These are phyloP conservation scores for Rhadina sibilatrix DNA, from an alignment of 2,113 vertebrate genomes.

Conservation along the genomic window DNA sequence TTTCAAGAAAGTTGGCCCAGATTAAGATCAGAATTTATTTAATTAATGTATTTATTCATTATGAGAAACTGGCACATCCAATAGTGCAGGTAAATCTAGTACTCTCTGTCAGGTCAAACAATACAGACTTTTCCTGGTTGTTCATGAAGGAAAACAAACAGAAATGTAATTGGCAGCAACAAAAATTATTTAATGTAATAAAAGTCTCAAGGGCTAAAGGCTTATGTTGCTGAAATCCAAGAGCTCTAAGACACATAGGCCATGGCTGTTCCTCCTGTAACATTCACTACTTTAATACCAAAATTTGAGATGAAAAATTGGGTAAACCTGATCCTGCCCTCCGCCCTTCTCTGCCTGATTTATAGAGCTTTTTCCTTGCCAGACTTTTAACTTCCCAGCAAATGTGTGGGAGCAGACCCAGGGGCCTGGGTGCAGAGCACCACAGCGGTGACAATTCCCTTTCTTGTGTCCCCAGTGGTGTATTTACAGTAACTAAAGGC, in stretches of 20 bases:
- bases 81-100: neutral
- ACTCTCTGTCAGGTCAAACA: neutral
- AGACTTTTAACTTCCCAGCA: neutral
- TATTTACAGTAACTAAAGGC: neutral
- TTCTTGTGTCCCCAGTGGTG: neutral
- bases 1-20: neutral
- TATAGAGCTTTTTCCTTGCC: neutral
- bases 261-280: neutral
- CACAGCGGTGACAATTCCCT: neutral
- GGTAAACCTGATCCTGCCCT: neutral
- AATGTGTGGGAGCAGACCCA: neutral
- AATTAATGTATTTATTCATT: conserved; percentile 23
- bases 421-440: neutral
- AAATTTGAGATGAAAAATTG: conserved; percentile 10
- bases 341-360: neutral
- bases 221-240: neutral
- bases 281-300: neutral
- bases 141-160: conserved; percentile 26
- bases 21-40: conserved; percentile 50
- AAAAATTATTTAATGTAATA: neutral
- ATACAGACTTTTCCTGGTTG: neutral
- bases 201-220: neutral
- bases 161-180: neutral
- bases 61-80: neutral
- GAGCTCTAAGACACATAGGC: neutral